Percentiles rank a stretch among this genome's conserved stretches.
Conservation (phyloP, 2,797 vertebrate species). For the Enteromius mattozi region DNA sequence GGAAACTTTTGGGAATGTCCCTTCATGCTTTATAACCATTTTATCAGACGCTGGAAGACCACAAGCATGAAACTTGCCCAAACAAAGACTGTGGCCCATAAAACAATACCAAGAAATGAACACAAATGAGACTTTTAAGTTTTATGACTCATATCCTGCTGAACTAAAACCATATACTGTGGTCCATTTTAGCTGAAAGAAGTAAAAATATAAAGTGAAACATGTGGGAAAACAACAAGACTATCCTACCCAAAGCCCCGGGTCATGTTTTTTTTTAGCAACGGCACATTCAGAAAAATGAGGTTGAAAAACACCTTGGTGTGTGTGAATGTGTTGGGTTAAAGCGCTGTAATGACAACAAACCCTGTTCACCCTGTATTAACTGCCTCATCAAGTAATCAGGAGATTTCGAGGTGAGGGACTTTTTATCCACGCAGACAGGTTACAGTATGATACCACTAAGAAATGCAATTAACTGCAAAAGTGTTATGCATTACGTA, state of each 20-base stretch:
- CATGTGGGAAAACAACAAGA: slow-evolving; percentile 22
- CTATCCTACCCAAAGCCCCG: neutral
- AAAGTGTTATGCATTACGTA: neutral
- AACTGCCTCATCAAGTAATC: neutral
- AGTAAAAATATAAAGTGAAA: slow-evolving; percentile 8
- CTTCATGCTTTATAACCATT: neutral
- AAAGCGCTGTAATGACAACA: neutral
- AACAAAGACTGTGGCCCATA: slow-evolving; percentile 40
- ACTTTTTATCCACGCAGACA: neutral
- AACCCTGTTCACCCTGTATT: neutral
- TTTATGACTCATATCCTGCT: slow-evolving; percentile 40
- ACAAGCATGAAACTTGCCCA: slow-evolving; percentile 32
- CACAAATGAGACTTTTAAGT: slow-evolving; percentile 61
- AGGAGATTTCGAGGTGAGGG: neutral
- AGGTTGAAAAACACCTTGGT: slow-evolving; percentile 11
- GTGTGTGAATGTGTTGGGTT: neutral
- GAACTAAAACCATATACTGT: slow-evolving; percentile 31
- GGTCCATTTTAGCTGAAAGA: slow-evolving; percentile 31
- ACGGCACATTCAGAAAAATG: neutral
- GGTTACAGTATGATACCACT: neutral
- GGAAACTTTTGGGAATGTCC: slow-evolving; percentile 39
- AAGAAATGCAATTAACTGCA: neutral
- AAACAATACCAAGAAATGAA: slow-evolving; percentile 68
- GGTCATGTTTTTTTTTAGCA: neutral
- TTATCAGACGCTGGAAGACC: slow-evolving; percentile 31